A percentile compares a stretch with the other conserved stretches of the same genome.
These are phyloP conservation scores for Peromyscus leucopus DNA, from an alignment of 2,113 vertebrate genomes.

Conservation along the genomic window DNA sequence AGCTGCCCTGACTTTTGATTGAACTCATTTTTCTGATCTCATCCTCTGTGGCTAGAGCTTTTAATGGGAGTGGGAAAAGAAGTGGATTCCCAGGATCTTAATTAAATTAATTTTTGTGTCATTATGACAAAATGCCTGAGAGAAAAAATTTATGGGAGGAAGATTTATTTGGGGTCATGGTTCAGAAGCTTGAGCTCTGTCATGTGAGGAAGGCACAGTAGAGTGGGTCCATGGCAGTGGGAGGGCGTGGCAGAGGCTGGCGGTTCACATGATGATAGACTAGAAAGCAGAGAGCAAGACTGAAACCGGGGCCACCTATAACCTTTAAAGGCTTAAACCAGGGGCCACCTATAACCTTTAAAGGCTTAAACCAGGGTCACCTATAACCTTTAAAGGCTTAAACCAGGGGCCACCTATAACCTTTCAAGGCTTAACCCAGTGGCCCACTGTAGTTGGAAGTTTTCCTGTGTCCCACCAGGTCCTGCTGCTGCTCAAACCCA, in stretches of 20 bases:
- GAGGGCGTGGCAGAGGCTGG: neutral
- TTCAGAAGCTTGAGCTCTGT: neutral
- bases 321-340: neutral
- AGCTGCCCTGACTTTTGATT: neutral
- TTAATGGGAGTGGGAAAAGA: neutral
- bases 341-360: too few species aligned
- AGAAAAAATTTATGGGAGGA: neutral
- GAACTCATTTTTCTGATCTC: neutral
- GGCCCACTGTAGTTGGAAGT: too few species aligned
- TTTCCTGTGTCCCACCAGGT: too few species aligned
- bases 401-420: neutral
- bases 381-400: neutral
- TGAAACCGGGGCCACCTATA: neutral
- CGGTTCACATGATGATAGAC: neutral
- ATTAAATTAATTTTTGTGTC: neutral
- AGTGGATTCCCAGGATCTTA: neutral
- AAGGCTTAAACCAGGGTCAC: too few species aligned
- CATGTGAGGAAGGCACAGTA: neutral
- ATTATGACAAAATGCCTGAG: neutral
- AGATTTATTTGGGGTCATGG: neutral
- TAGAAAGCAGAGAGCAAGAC: neutral
- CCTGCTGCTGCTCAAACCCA: too few species aligned
- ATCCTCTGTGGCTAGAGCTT: neutral
- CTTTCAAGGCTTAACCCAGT: neutral
- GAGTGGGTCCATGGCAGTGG: neutral